phyloP scores from a whole-genome alignment of 2,888 invertebrate genomes.

The Agriopis marginaria region DNA sequence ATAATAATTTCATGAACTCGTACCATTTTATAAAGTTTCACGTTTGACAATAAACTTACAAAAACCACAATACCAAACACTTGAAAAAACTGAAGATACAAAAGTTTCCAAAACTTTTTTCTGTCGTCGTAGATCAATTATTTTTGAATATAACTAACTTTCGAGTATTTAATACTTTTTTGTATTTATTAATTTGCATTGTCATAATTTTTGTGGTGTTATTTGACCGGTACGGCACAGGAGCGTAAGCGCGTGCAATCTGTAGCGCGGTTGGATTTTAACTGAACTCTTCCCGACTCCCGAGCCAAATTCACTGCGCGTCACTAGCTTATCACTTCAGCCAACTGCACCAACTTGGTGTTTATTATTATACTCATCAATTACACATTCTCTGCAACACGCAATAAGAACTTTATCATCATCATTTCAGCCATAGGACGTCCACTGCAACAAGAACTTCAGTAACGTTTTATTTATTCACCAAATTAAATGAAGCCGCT shows the following conservation, averaged over 20 bases:
- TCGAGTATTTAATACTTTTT: not conserved
- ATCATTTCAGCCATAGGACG: too few species aligned
- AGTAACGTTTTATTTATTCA: too few species aligned
- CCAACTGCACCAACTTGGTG: slow-evolving; percentile 26
- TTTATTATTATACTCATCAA: slow-evolving; percentile 3
- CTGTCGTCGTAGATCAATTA: not conserved
- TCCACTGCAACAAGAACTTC: not conserved
- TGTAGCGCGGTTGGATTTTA: slow-evolving; percentile 47
- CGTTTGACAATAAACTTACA: not conserved
- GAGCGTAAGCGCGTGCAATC: slow-evolving; percentile 43
- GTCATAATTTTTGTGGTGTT: slow-evolving; percentile 18
- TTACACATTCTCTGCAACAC: not conserved
- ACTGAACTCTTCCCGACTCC: slow-evolving; percentile 43
- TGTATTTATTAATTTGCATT: slow-evolving; percentile 6
- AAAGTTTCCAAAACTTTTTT: slow-evolving; percentile 36
- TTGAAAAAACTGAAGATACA: slow-evolving; percentile 3
- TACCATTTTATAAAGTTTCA: slow-evolving; percentile 1
- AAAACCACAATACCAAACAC: slow-evolving; percentile 8
- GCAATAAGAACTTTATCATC: not conserved
- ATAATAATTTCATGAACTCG: not conserved
- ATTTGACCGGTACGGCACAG: slow-evolving; percentile 19
- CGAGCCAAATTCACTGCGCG: slow-evolving; percentile 34
- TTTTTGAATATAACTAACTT: not conserved
- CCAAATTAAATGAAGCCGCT: not conserved
- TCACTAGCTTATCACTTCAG: slow-evolving; percentile 31